Evolutionary conservation across 2,797 vertebrate genomes (phyloP).

Genomic region (Gallinago stenura): DNA sequence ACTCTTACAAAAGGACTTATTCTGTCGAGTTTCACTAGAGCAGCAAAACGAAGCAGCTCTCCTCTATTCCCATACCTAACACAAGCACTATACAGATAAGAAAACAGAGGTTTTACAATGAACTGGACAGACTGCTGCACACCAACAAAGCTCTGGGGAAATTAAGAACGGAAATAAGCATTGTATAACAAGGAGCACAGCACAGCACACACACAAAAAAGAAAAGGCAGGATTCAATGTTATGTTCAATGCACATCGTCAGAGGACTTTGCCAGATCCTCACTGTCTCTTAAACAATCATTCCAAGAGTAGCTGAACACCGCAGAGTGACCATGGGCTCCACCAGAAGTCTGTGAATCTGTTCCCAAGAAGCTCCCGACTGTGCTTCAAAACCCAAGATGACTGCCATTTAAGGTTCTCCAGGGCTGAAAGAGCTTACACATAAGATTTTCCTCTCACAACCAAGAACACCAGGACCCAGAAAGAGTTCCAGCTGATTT

Average conservation of each 20-base stretch:
- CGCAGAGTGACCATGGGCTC: background rate
- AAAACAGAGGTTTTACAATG: background rate
- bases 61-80: background rate
- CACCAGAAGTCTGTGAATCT: slow-evolving; percentile 13
- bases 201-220: background rate
- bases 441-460: slow-evolving; percentile 58
- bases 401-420: slow-evolving; percentile 60
- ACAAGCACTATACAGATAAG: background rate
- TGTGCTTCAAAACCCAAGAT: slow-evolving; percentile 35
- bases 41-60: background rate
- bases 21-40: background rate
- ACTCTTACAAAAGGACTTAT: background rate
- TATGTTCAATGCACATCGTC: background rate
- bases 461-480: slow-evolving; percentile 67
- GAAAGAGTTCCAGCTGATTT: slow-evolving; percentile 73
- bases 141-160: background rate
- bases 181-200: background rate
- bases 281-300: background rate
- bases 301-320: slow-evolving; percentile 12
- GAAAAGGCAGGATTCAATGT: background rate
- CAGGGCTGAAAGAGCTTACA: slow-evolving; percentile 45
- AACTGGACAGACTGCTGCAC: background rate
- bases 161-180: background rate
- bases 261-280: background rate
- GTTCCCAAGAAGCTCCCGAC: slow-evolving; percentile 44